phyloP scores from a whole-genome alignment of 30 jellyfish, hydroid and myxozoan species.

The Pseudorhiza aurosa region DNA sequence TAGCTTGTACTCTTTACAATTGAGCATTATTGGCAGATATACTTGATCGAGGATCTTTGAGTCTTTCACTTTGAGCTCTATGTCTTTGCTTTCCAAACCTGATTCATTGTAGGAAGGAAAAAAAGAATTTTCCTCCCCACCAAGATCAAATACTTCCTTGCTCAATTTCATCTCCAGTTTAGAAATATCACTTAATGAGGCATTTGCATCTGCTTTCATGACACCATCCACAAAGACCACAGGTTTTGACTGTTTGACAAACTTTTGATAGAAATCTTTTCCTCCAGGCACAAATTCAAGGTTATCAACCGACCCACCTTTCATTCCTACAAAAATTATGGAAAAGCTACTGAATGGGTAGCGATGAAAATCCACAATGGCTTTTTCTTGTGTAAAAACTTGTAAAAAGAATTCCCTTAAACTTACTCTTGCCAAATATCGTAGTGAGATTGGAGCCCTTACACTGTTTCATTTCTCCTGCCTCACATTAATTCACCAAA shows the following conservation, averaged over 20 bases:
- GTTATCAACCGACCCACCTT: not conserved
- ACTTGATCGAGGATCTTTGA: conserved; percentile 60
- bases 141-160: conserved; percentile 1
- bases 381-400: no score
- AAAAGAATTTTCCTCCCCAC: not conserved
- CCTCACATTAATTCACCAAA: no score
- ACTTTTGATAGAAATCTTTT: conserved; percentile 64
- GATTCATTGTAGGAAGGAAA: conserved; percentile 23
- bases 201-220: conserved; percentile 32
- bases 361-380: no score
- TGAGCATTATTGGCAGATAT: conserved; percentile 68
- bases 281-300: conserved; percentile 64
- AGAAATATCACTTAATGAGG: not conserved
- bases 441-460: no score
- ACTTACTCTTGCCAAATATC: no score
- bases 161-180: not conserved
- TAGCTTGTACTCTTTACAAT: conserved; percentile 65
- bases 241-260: conserved; percentile 50
- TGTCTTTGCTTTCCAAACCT: conserved; percentile 2
- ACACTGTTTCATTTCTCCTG: no score
- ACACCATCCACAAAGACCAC: conserved; percentile 51
- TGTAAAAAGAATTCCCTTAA: no score
- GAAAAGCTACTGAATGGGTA: no score
- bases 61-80: conserved; percentile 37
- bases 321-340: not conserved